Conservation (phyloP, 2,888 invertebrate genomes). For the Ceriagrion tenellum region DNA sequence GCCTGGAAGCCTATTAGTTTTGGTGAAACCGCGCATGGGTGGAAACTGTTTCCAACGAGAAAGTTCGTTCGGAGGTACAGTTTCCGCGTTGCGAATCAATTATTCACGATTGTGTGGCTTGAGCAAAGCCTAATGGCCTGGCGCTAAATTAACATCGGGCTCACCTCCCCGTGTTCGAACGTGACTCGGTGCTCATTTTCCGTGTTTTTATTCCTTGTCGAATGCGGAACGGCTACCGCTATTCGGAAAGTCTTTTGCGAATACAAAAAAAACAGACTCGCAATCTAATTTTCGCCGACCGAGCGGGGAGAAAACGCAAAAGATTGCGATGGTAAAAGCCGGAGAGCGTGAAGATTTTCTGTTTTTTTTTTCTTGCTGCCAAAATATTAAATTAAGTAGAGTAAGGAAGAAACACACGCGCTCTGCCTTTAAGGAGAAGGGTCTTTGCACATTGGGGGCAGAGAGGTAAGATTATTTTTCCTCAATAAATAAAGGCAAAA, state of each 20-base stretch:
- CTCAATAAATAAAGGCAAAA: too few relatives aligned
- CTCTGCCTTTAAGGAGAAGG: too few relatives aligned
- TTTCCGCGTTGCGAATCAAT: background rate
- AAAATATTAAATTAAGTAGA: background rate
- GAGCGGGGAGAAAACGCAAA: background rate
- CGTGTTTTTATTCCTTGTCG: background rate
- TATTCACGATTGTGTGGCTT: background rate
- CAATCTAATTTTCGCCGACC: conserved; percentile 3
- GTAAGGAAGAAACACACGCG: too few relatives aligned
- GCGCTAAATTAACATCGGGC: background rate
- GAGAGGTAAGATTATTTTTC: too few relatives aligned
- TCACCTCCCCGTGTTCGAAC: background rate
- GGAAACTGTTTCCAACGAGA: background rate
- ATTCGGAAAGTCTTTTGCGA: background rate
- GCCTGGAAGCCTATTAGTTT: background rate
- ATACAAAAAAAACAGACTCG: background rate
- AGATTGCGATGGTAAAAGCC: background rate
- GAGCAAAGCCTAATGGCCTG: background rate
- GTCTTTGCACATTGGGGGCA: too few relatives aligned
- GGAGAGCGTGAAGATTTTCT: background rate
- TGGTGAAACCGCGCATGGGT: background rate
- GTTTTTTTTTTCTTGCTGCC: background rate
- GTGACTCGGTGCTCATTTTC: background rate
- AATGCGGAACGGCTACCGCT: background rate
- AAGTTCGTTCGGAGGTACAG: background rate